Evolutionary conservation across 1,140 invertebrate species (phyloP).

Genomic region (Cyrtorhinus lividipennis): DNA sequence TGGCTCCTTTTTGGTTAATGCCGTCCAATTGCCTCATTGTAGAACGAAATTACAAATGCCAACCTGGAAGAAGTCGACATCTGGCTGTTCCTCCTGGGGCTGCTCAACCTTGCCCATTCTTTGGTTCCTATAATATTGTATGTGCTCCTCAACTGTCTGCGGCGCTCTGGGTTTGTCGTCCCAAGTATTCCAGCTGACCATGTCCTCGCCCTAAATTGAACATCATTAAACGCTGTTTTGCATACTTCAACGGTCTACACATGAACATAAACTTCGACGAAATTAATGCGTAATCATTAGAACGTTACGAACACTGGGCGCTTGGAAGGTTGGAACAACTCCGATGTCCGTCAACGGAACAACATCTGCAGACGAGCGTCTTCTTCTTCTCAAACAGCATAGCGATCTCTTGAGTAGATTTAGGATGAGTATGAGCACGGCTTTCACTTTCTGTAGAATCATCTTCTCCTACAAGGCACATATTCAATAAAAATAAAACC

Average conservation of each 20-base stretch:
- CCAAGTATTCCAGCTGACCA: conserved; percentile 36
- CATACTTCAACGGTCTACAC: background rate
- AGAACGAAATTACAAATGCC: no score
- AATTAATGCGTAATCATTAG: background rate
- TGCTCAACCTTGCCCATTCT: conserved; percentile 28
- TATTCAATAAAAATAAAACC: no score
- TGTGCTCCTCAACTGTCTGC: conserved; percentile 37
- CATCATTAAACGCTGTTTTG: background rate
- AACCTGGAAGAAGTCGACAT: conserved; percentile 36
- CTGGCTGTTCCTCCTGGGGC: conserved; percentile 30
- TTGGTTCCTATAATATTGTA: conserved; percentile 34
- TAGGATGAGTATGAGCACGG: conserved; percentile 33
- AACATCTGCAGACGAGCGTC: conserved; percentile 35
- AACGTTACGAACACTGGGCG: background rate
- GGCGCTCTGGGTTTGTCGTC: conserved; percentile 29
- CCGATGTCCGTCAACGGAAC: conserved; percentile 37
- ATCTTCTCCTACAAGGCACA: no score
- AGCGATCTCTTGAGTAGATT: conserved; percentile 35
- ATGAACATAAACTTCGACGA: no score
- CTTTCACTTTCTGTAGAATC: conserved; percentile 33
- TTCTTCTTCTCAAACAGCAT: conserved; percentile 37
- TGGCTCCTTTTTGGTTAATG: no score
- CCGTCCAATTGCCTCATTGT: no score
- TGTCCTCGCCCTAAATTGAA: conserved; percentile 11
- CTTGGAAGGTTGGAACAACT: conserved; percentile 31